A percentile compares a stretch with the other conserved stretches of the same genome.
phyloP scores from a whole-genome alignment of 2,797 vertebrate species.

The Phrynocephalus guinanensis region DNA sequence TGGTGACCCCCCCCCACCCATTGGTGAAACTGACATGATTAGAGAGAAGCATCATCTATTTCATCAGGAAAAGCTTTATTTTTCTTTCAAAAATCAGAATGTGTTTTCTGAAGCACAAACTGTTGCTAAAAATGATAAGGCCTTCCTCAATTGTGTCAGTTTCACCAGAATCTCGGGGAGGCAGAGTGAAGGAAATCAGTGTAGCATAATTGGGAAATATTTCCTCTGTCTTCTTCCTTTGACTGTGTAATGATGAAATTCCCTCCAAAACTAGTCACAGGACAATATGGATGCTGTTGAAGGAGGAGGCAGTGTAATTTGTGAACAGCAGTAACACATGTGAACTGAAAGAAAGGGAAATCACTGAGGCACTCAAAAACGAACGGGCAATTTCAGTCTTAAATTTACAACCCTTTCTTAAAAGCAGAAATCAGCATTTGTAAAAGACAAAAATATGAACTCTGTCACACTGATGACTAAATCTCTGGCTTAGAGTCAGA shows the following conservation, averaged over 20 bases:
- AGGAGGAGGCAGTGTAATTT: neutral
- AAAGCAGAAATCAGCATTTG: neutral
- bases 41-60: no score
- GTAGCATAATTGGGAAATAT: neutral
- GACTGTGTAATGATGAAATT: neutral
- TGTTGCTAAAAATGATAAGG: neutral
- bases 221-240: neutral
- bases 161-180: neutral
- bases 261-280: neutral
- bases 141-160: neutral
- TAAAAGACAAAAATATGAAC: conserved; percentile 10
- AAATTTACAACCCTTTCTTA: neutral
- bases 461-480: neutral
- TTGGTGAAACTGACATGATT: neutral
- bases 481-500: no score
- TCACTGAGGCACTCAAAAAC: neutral
- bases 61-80: neutral
- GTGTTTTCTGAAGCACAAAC: neutral
- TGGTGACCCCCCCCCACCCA: no score
- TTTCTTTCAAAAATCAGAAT: neutral
- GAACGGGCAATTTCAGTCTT: neutral
- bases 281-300: neutral
- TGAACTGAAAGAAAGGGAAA: neutral
- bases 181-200: neutral
- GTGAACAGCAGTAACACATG: neutral